These are phyloP conservation scores for Murina feae DNA, from an alignment of 2,113 vertebrate species.

Conservation along the genomic window DNA sequence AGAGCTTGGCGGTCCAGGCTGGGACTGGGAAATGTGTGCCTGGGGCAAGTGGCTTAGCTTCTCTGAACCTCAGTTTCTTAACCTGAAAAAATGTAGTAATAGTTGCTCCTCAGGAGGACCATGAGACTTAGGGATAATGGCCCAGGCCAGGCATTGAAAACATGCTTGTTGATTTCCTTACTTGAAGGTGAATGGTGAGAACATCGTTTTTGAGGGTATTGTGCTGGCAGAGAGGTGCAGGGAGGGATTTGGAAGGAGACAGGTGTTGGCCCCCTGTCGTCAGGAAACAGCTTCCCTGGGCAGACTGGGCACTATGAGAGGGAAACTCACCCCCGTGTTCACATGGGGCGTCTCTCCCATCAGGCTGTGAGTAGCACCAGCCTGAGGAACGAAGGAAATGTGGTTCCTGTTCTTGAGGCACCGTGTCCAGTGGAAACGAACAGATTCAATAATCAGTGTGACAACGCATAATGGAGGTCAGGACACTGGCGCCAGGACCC, in stretches of 20 bases:
- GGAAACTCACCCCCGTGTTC: not conserved
- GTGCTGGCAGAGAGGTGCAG: not conserved
- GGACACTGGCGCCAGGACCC: not conserved
- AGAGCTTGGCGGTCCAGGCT: not conserved
- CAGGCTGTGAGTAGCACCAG: not conserved
- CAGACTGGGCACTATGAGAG: not conserved
- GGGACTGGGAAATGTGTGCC: not conserved
- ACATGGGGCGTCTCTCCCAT: not conserved
- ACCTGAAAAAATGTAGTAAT: not conserved
- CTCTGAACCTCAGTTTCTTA: not conserved
- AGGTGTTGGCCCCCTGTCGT: not conserved
- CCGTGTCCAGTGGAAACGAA: not conserved
- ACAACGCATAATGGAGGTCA: not conserved
- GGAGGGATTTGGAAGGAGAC: not conserved
- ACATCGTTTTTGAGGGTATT: not conserved
- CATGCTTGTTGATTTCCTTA: not conserved
- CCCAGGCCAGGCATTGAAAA: not conserved
- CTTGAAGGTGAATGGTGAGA: not conserved
- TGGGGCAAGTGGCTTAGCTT: not conserved
- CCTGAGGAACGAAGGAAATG: not conserved
- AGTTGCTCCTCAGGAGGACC: not conserved
- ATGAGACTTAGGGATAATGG: not conserved
- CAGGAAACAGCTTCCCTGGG: not conserved
- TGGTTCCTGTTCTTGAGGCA: not conserved
- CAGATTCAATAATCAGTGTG: not conserved